Percentiles rank a stretch among this genome's conserved stretches.
Evolutionary conservation across 2,888 invertebrate genomes (phyloP).

Genomic region (Pteria penguin): DNA sequence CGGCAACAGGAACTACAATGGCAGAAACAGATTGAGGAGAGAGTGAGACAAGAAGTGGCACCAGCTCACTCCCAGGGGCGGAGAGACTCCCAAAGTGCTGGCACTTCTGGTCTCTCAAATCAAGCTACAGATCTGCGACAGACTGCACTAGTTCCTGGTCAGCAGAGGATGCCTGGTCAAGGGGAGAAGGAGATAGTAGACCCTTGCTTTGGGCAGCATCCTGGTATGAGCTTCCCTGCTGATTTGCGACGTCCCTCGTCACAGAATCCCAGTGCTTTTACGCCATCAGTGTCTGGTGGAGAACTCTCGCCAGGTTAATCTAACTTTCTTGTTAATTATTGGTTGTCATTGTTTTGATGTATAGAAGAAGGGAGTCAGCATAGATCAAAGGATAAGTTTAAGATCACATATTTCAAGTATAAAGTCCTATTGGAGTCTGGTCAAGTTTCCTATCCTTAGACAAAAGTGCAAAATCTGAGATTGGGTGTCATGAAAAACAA

Average conservation of each 20-base stretch:
- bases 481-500: no score
- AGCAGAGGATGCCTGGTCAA: conserved; percentile 27
- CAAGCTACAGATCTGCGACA: conserved; percentile 34
- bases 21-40: conserved; percentile 43
- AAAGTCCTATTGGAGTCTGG: no score
- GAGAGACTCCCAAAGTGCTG: background rate
- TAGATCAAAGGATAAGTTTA: no score
- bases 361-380: no score
- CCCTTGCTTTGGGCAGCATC: conserved; percentile 36
- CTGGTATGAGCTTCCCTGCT: conserved; percentile 38
- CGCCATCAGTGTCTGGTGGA: conserved; percentile 52
- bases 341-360: no score
- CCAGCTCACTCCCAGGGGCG: background rate
- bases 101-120: conserved; percentile 28
- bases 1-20: conserved; percentile 56
- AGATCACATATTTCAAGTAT: no score
- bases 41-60: conserved; percentile 2
- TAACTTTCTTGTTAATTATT: no score
- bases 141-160: conserved; percentile 37
- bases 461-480: no score
- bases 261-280: conserved; percentile 56
- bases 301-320: conserved; percentile 40
- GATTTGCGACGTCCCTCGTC: conserved; percentile 55
- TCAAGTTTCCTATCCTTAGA: no score
- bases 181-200: conserved; percentile 32